Percentiles rank a stretch among this genome's conserved stretches.
phyloP scores from a whole-genome alignment of 2,888 invertebrate species.

The Lypha dubia region DNA sequence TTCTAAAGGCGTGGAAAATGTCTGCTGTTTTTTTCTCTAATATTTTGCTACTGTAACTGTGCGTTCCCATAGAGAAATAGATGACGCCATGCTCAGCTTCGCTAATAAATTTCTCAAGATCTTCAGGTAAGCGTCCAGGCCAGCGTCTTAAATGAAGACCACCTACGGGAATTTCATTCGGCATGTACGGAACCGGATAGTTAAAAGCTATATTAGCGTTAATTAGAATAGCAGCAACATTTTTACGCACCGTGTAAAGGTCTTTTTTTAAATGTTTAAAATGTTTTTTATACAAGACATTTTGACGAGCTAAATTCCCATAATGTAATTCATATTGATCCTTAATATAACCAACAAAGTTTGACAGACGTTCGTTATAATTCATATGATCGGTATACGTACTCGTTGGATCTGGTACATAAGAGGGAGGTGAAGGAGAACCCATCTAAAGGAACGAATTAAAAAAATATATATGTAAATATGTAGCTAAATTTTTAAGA shows the following conservation, averaged over 20 bases:
- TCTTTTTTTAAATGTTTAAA: slow-evolving; percentile 78
- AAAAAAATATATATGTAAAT: slow-evolving; percentile 53
- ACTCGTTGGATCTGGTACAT: slow-evolving; percentile 78
- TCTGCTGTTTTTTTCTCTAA: slow-evolving; percentile 76
- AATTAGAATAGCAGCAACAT: slow-evolving; percentile 79
- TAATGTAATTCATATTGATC: slow-evolving; percentile 68
- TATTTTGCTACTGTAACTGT: slow-evolving; percentile 78
- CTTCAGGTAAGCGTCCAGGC: slow-evolving; percentile 78
- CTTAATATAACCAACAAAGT: slow-evolving; percentile 74
- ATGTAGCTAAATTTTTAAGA: too few relatives aligned
- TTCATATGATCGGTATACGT: slow-evolving; percentile 81
- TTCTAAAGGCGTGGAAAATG: slow-evolving; percentile 77
- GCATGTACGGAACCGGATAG: slow-evolving; percentile 81
- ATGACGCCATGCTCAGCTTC: slow-evolving; percentile 83
- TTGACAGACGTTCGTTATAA: slow-evolving; percentile 79
- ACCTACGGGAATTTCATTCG: slow-evolving; percentile 83
- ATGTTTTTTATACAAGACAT: slow-evolving; percentile 76
- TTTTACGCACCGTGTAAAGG: slow-evolving; percentile 76
- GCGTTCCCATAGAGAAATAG: slow-evolving; percentile 84
- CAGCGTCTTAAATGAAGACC: slow-evolving; percentile 82
- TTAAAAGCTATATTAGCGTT: slow-evolving; percentile 81
- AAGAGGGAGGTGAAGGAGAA: slow-evolving; percentile 81
- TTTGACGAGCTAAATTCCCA: slow-evolving; percentile 79
- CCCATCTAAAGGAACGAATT: slow-evolving; percentile 75
- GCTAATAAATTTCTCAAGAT: slow-evolving; percentile 82